These are phyloP conservation scores for Hypothenemus hampei DNA, from an alignment of 1,140 invertebrate species.

Conservation along the genomic window DNA sequence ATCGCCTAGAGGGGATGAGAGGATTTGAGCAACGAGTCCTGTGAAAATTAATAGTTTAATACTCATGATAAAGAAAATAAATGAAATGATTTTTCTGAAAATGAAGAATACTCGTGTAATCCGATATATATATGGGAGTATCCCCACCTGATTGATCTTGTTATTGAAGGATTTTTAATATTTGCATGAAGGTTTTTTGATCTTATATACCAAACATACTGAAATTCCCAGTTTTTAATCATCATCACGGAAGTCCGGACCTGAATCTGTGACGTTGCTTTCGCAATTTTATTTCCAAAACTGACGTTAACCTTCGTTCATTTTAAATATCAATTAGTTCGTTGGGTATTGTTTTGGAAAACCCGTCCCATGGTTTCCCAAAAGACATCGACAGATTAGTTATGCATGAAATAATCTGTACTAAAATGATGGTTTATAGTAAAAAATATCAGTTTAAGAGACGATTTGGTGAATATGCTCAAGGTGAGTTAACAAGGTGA, in stretches of 20 bases:
- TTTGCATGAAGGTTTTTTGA: conserved; percentile 7
- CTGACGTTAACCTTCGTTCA: conserved; percentile 3
- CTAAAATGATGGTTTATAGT: not conserved
- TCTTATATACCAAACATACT: not conserved
- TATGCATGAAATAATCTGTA: not conserved
- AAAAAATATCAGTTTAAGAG: not conserved
- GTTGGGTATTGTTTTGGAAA: not conserved
- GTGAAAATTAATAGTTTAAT: conserved; percentile 4
- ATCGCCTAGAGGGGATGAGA: not conserved
- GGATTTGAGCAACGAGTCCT: not conserved
- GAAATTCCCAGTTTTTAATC: conserved; percentile 7
- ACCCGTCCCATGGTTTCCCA: not conserved
- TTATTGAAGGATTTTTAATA: conserved; percentile 18
- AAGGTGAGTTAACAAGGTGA: not conserved
- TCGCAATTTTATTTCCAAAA: not conserved
- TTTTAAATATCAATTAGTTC: not conserved
- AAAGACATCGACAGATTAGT: not conserved
- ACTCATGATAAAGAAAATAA: not conserved
- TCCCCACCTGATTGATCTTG: conserved; percentile 6
- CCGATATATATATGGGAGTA: not conserved
- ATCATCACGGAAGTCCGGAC: not conserved
- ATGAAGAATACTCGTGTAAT: not conserved
- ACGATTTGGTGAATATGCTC: not conserved
- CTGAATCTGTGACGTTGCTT: not conserved
- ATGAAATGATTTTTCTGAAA: not conserved